Evolutionary conservation across 30 jellyfish, hydroid and myxozoan species (phyloP).

Genomic region (Euphysa ruthae): DNA sequence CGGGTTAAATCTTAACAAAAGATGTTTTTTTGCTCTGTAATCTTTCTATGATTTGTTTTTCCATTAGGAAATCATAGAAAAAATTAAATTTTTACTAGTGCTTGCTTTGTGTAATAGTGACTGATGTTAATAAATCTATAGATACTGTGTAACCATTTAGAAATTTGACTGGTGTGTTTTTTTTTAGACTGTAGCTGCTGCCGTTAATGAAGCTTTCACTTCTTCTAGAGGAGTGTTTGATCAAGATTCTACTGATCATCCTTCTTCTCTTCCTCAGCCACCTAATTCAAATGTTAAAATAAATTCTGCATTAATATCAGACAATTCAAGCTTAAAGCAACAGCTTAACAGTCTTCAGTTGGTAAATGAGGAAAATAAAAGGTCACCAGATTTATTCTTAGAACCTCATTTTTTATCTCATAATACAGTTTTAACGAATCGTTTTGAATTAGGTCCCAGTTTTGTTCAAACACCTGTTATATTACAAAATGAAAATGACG

Average conservation of each 20-base stretch:
- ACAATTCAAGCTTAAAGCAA: constrained; percentile 1
- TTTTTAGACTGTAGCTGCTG: too few relatives aligned
- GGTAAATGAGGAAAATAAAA: not conserved
- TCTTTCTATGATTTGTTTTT: too few relatives aligned
- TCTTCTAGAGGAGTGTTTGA: not conserved
- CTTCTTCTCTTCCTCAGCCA: not conserved
- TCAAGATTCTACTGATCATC: not conserved
- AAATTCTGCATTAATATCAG: not conserved
- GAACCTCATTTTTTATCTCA: constrained; percentile 18
- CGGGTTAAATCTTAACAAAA: too few relatives aligned
- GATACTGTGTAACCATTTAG: too few relatives aligned
- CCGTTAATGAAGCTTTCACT: too few relatives aligned
- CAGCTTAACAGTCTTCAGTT: not conserved
- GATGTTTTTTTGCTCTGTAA: too few relatives aligned
- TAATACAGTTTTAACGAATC: not conserved
- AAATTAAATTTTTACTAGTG: too few relatives aligned
- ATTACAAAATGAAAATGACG: not conserved
- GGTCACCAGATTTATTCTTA: not conserved
- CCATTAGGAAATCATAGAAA: too few relatives aligned
- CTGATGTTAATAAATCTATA: too few relatives aligned
- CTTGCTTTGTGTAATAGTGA: too few relatives aligned
- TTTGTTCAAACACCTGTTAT: not conserved
- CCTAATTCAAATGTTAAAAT: too few relatives aligned
- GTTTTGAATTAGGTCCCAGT: constrained; percentile 1
- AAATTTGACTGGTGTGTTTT: too few relatives aligned